Conservation (phyloP, 2,113 vertebrate species). For the Rutilus rutilus region DNA sequence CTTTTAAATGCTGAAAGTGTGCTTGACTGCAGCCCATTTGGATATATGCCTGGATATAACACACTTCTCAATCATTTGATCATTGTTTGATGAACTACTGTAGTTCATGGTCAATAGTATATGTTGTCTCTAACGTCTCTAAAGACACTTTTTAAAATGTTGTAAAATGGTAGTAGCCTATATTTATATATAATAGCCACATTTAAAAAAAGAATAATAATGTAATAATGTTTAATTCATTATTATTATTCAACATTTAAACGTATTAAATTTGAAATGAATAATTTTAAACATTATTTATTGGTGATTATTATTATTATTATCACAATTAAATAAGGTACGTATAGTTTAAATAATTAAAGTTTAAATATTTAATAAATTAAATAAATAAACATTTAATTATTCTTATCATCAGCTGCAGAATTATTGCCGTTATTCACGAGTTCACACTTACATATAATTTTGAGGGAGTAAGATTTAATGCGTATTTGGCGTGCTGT, state of each 20-base stretch:
- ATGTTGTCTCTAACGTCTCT: neutral
- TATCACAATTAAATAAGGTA: too few relatives aligned
- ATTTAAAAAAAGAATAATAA: neutral
- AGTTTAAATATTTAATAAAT: neutral
- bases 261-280: too few relatives aligned
- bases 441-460: too few relatives aligned
- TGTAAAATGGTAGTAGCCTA: neutral
- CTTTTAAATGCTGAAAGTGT: conserved; percentile 2
- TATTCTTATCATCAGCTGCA: neutral
- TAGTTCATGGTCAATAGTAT: neutral
- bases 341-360: too few relatives aligned
- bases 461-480: too few relatives aligned
- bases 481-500: too few relatives aligned
- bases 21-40: conserved; percentile 10
- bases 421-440: neutral
- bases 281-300: too few relatives aligned
- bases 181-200: neutral
- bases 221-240: too few relatives aligned
- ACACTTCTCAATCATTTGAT: neutral
- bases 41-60: neutral
- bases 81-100: neutral
- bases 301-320: too few relatives aligned
- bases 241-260: too few relatives aligned
- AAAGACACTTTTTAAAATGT: neutral
- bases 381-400: neutral